Conservation (phyloP, 2,113 vertebrate genomes). For the Ictalurus furcatus region DNA sequence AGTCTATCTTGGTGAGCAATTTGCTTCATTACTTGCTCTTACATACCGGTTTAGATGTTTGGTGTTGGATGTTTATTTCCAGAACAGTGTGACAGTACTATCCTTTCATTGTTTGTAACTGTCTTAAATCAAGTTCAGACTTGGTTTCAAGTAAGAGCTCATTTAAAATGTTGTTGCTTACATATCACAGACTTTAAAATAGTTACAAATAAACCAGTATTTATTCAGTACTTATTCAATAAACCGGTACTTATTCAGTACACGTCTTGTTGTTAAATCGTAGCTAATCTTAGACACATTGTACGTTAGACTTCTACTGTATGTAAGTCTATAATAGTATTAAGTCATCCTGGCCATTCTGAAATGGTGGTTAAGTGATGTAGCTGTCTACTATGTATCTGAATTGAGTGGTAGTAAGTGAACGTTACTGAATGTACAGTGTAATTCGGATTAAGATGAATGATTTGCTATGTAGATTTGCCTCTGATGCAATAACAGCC, state of each 20-base stretch:
- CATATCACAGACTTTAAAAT: neutral
- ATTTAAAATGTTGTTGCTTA: neutral
- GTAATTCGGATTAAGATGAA: neutral
- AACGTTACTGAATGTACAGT: neutral
- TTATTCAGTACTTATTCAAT: neutral
- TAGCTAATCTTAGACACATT: neutral
- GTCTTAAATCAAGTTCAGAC: neutral
- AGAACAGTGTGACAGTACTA: neutral
- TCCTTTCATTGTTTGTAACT: neutral
- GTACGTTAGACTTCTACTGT: neutral
- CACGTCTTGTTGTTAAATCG: neutral
- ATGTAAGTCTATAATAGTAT: neutral
- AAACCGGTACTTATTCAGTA: neutral
- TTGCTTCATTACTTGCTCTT: constrained; percentile 1
- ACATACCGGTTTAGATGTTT: neutral
- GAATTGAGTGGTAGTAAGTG: neutral
- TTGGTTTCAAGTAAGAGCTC: neutral
- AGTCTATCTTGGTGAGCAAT: constrained; percentile 43
- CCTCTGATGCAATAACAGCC: neutral
- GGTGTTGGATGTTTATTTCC: neutral
- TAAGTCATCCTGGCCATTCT: neutral
- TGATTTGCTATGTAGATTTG: neutral
- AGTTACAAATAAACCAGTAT: neutral
- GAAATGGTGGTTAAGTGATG: neutral
- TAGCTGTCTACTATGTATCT: too few species aligned